A percentile compares a stretch with the other conserved stretches of the same genome.
Conservation (phyloP, 92 coral and sea anemone genomes). For the Plumapathes pennacea region DNA sequence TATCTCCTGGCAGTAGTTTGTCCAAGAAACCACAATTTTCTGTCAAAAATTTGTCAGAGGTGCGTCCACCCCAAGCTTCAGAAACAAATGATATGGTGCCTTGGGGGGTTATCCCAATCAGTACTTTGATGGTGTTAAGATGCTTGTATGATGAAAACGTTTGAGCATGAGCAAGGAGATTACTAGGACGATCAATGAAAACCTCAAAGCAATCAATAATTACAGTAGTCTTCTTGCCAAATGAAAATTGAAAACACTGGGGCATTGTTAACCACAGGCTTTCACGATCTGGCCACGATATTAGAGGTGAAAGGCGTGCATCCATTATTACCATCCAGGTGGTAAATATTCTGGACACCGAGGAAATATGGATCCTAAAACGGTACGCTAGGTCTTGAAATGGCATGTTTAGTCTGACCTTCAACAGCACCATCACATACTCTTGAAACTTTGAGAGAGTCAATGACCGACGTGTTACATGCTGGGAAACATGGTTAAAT, state of each 20-base stretch:
- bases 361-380: slow-evolving; percentile 26
- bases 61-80: slow-evolving; percentile 47
- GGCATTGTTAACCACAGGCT: slow-evolving; percentile 62
- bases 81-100: slow-evolving; percentile 55
- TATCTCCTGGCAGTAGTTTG: slow-evolving; percentile 35
- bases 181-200: slow-evolving; percentile 37
- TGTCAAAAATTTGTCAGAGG: slow-evolving; percentile 35
- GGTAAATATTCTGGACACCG: slow-evolving; percentile 26
- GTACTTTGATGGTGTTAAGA: slow-evolving; percentile 50
- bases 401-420: slow-evolving; percentile 36
- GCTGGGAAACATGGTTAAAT: slow-evolving; percentile 39
- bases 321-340: slow-evolving; percentile 47
- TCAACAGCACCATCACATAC: slow-evolving; percentile 30
- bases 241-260: slow-evolving; percentile 36
- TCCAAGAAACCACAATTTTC: slow-evolving; percentile 26
- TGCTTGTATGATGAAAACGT: slow-evolving; percentile 45
- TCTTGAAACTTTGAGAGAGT: slow-evolving; percentile 39
- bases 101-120: slow-evolving; percentile 62
- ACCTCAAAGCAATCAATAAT: slow-evolving; percentile 51
- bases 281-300: slow-evolving; percentile 62
- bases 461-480: slow-evolving; percentile 14
- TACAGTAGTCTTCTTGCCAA: slow-evolving; percentile 44
- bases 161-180: slow-evolving; percentile 49
- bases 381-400: slow-evolving; percentile 41
- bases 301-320: slow-evolving; percentile 25